Percentiles rank a stretch among this genome's conserved stretches.
Conservation (phyloP, 2,113 vertebrate genomes). For the Hemiscyllium ocellatum region DNA sequence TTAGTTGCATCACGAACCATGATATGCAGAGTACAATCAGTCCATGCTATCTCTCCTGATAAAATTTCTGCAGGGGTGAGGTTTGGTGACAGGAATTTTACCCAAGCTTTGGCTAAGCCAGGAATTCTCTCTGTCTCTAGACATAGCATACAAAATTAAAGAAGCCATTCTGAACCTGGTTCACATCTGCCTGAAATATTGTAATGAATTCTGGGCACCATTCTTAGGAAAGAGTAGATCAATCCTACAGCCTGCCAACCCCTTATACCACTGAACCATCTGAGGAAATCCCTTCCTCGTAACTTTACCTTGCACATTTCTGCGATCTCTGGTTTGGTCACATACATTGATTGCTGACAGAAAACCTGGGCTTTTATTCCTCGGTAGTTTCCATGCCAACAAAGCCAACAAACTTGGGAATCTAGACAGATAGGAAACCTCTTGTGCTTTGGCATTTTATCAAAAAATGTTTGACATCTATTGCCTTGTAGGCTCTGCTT, state of each 20-base stretch:
- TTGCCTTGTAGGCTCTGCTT: not conserved
- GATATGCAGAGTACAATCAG: too few relatives aligned
- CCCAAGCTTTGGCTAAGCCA: too few relatives aligned
- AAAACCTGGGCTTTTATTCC: not conserved
- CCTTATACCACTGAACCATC: not conserved
- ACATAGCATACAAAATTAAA: not conserved
- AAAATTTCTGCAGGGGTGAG: too few relatives aligned
- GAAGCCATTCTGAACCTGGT: not conserved
- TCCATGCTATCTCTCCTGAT: too few relatives aligned
- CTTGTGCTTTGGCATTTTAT: not conserved
- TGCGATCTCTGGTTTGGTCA: not conserved
- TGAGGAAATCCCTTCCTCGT: not conserved
- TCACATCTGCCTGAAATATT: not conserved
- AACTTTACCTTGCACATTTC: not conserved
- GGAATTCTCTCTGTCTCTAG: too few relatives aligned
- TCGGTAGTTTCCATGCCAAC: not conserved
- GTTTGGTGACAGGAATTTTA: too few relatives aligned
- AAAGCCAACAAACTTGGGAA: not conserved
- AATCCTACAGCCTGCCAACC: not conserved
- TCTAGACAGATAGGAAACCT: not conserved
- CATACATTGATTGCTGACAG: not conserved
- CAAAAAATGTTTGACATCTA: not conserved
- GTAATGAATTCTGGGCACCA: not conserved
- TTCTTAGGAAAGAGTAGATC: not conserved
- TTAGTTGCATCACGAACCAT: too few relatives aligned